phyloP scores from a whole-genome alignment of 2,797 vertebrate genomes.

The Lutra lutra region DNA sequence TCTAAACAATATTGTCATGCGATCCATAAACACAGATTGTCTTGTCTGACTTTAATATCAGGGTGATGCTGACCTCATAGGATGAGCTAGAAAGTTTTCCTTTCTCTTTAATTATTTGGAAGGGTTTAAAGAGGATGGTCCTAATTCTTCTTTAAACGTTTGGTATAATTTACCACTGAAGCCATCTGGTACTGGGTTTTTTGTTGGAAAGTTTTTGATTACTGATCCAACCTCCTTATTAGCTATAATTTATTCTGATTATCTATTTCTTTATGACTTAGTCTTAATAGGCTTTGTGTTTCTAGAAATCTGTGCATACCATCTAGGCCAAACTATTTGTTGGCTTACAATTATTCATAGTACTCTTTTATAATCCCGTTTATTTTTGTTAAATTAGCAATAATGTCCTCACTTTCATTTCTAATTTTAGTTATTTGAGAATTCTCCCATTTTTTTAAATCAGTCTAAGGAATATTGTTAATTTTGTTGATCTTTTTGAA shows the following conservation, averaged over 20 bases:
- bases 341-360: neutral
- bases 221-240: neutral
- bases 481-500: neutral
- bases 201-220: neutral
- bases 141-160: neutral
- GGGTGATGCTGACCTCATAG: neutral
- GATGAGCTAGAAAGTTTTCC: neutral
- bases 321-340: neutral
- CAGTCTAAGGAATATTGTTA: neutral
- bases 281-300: neutral
- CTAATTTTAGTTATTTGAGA: neutral
- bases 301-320: neutral
- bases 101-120: neutral
- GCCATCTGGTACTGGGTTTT: neutral
- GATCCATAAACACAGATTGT: neutral
- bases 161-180: neutral
- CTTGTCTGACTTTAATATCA: neutral
- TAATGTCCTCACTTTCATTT: neutral
- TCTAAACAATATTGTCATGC: neutral
- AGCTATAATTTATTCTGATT: neutral
- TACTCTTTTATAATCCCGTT: neutral
- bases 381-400: neutral
- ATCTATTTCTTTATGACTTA: neutral
- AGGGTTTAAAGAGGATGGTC: neutral
- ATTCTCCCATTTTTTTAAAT: neutral